phyloP scores from a whole-genome alignment of 2,113 vertebrate species.

The Tamias sibiricus region DNA sequence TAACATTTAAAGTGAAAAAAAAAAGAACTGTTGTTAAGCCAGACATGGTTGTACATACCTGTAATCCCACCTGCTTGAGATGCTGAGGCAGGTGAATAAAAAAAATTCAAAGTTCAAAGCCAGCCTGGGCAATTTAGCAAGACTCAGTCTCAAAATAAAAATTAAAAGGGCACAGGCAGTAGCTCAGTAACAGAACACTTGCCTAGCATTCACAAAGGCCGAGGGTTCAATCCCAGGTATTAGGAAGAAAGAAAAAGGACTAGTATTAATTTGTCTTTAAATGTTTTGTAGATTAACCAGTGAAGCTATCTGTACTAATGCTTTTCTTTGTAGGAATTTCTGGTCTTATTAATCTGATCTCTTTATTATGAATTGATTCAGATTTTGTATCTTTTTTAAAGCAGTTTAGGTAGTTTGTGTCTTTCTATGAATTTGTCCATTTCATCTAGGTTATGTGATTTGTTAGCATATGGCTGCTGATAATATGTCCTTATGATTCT shows the following conservation, averaged over 20 bases:
- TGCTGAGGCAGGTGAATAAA: no score
- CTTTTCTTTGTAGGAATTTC: constrained; percentile 9
- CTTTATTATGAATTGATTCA: neutral
- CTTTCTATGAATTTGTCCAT: constrained; percentile 35
- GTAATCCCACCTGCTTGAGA: no score
- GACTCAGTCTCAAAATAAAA: no score
- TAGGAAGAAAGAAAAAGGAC: neutral
- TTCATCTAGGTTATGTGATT: constrained; percentile 30
- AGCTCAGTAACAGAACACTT: no score
- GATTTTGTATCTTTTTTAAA: constrained; percentile 45
- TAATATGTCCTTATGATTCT: neutral
- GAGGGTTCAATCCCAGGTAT: neutral
- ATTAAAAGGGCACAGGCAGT: no score
- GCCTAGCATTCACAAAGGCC: no score
- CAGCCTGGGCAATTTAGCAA: no score
- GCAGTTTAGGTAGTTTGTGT: neutral
- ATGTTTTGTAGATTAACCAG: constrained; percentile 17
- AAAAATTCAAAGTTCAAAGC: no score
- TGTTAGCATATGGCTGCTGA: neutral
- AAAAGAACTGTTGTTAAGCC: no score
- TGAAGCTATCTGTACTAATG: neutral
- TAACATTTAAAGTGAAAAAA: no score
- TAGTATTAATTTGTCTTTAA: constrained; percentile 21
- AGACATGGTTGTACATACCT: no score
- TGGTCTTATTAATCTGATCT: constrained; percentile 3